Evolutionary conservation across 2,888 invertebrate genomes (phyloP), one percentile per base, ranked within the genome.

Genomic region (Arctia plantaginis): DNA sequence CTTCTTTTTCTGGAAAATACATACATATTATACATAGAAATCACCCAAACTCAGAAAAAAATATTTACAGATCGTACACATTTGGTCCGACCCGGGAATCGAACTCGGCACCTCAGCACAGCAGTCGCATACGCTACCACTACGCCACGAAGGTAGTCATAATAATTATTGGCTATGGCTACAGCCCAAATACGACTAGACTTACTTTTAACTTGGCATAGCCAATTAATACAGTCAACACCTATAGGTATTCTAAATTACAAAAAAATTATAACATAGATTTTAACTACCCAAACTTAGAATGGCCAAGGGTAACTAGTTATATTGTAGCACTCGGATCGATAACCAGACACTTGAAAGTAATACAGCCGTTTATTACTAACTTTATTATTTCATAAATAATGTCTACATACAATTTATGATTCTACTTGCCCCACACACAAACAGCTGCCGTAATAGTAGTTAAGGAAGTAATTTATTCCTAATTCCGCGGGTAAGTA

Each of bases 341-440:
- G 18, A 62, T 30, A 30, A 62, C 62, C 18, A 30, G 7, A 30
- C 30, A 62, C 30, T 62, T 62, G 30, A 30, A 62, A 62, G 30
- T 30, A 27, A 62, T 30, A 30, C 30, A 30, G 30, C 30, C 62
- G 30, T 18, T 62, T 62, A 13, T 59, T 13, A 59, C 59, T 59
- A 13, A 59, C 59, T 59, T 59, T 59, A 62, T 18, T 30, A 62
- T 62, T 62, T 18, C 30, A 62, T 30, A 62, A 62, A 62, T 62
- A 33, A 65, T 71, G 8, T 12, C 55, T 12, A 33, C 33, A 44
- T 64, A 71, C 62, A 71, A 51, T 27, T 33, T n/a, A 71, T 72
- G 72, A 59, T 69, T 59, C 59, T 70, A 33, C 68, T 13, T 27
- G 15, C 59, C 59, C 10, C 44, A 41, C 33, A 71, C 39, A 62